These are phyloP conservation scores for Paramormyrops hopkinsi DNA, from an alignment of 2,797 vertebrate species.

Conservation along the genomic window DNA sequence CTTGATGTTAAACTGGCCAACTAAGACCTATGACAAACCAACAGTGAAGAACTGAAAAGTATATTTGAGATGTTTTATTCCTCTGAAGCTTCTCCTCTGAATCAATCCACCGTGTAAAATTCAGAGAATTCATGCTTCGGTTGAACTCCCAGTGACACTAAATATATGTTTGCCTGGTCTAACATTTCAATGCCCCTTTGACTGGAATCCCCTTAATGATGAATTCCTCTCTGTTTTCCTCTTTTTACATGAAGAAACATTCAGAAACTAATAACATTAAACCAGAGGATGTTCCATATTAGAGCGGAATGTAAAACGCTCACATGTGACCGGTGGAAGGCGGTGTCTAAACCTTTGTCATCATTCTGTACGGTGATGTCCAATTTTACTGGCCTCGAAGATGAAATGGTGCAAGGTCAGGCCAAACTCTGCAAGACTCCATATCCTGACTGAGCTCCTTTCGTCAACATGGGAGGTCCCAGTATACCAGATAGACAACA, in stretches of 20 bases:
- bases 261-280: slow-evolving; percentile 37
- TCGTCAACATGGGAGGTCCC: not conserved
- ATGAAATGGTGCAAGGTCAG: not conserved
- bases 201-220: slow-evolving; percentile 8
- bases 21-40: not conserved
- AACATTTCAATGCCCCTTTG: slow-evolving; percentile 34
- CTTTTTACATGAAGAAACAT: not conserved
- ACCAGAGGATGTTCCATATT: slow-evolving; percentile 45
- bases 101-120: not conserved
- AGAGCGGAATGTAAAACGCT: slow-evolving; percentile 44
- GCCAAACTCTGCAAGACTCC: not conserved
- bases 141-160: slow-evolving; percentile 18
- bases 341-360: not conserved
- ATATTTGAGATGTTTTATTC: not conserved
- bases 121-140: not conserved
- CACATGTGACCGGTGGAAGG: not conserved
- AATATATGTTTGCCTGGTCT: slow-evolving; percentile 10
- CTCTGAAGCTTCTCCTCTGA: not conserved
- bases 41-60: not conserved
- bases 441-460: not conserved
- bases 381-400: not conserved
- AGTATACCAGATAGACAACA: not conserved
- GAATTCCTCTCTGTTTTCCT: not conserved
- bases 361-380: not conserved
- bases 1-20: not conserved